These are phyloP conservation scores for Parazoanthus swiftii DNA, from an alignment of 92 coral and sea anemone species.

Conservation along the genomic window DNA sequence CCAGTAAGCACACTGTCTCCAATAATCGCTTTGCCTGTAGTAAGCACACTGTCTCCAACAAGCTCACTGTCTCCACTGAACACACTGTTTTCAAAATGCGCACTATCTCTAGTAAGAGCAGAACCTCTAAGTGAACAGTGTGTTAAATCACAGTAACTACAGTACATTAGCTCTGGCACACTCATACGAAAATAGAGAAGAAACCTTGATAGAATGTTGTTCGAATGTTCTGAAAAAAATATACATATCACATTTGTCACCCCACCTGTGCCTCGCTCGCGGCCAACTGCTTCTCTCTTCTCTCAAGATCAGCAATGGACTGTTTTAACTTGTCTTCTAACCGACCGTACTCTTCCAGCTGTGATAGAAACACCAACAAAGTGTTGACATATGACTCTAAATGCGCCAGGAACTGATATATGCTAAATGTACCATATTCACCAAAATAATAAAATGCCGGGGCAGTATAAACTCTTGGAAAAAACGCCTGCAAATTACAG, in stretches of 20 bases:
- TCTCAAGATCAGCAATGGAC: conserved; percentile 85
- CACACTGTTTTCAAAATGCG: too few relatives aligned
- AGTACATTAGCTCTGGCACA: background rate
- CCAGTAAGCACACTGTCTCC: background rate
- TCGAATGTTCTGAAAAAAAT: background rate
- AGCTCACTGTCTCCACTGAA: too few relatives aligned
- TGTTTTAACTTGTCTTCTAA: conserved; percentile 86
- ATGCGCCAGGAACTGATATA: too few relatives aligned
- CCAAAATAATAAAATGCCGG: too few relatives aligned
- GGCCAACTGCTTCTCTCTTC: conserved; percentile 80
- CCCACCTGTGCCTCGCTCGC: conserved; percentile 73
- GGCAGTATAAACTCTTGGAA: too few relatives aligned
- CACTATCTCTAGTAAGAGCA: too few relatives aligned
- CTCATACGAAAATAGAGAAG: too few relatives aligned
- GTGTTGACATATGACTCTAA: background rate
- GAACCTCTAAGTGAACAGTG: background rate
- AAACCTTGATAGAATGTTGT: background rate
- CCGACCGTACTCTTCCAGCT: conserved; percentile 91
- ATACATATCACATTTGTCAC: background rate
- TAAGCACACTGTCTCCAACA: background rate
- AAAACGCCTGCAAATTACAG: too few relatives aligned
- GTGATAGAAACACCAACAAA: background rate
- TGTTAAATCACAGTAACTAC: background rate
- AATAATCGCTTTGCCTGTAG: too few relatives aligned
- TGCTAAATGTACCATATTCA: background rate